Conservation (phyloP, 1,140 invertebrate genomes). For the Formica exsecta region DNA sequence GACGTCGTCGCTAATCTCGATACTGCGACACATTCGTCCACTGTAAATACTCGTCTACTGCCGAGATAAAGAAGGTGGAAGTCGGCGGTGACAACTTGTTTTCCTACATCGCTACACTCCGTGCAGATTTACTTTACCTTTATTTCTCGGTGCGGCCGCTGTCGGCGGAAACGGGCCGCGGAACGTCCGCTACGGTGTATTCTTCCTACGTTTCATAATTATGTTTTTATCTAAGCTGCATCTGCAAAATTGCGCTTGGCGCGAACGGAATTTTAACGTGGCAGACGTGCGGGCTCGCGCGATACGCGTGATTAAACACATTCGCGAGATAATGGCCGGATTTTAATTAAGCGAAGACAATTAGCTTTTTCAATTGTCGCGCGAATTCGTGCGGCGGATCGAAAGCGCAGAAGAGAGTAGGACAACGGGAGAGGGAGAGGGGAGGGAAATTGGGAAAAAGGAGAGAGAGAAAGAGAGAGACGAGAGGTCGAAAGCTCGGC, state of each 20-base stretch:
- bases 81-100: conserved; percentile 55
- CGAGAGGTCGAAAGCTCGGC: conserved; percentile 70
- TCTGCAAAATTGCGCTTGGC: conserved; percentile 32
- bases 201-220: conserved; percentile 56
- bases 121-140: conserved; percentile 45
- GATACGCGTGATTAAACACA: conserved; percentile 58
- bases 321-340: conserved; percentile 57
- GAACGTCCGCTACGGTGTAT: conserved; percentile 1
- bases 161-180: conserved; percentile 49
- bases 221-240: conserved; percentile 57
- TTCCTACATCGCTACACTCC: conserved; percentile 41
- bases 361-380: conserved; percentile 63
- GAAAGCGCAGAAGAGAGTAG: conserved; percentile 24
- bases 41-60: conserved; percentile 41
- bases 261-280: conserved; percentile 54
- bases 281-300: conserved; percentile 26
- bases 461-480: conserved; percentile 13
- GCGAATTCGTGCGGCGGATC: conserved; percentile 49
- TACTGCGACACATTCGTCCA: conserved; percentile 47
- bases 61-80: conserved; percentile 44
- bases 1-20: conserved; percentile 43
- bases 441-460: neutral
- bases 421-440: conserved; percentile 1
- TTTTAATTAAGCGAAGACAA: conserved; percentile 65
- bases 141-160: conserved; percentile 6